These are phyloP conservation scores for Myiotriccus ornatus DNA, from an alignment of 2,797 vertebrate genomes.

Conservation along the genomic window DNA sequence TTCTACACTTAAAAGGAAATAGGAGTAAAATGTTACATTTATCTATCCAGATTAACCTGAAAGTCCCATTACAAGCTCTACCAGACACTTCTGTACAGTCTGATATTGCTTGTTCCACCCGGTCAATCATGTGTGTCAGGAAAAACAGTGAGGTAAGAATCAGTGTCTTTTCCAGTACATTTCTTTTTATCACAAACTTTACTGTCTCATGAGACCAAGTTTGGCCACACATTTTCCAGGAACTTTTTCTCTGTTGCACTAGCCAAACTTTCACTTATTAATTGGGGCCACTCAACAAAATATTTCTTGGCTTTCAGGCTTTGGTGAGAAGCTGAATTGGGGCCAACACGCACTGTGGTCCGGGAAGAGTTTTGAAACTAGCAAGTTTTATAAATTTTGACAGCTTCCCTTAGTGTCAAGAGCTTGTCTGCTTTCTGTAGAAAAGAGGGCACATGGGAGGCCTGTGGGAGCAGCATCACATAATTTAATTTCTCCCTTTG, in stretches of 20 bases:
- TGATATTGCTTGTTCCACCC: neutral
- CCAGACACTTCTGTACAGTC: neutral
- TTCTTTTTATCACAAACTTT: neutral
- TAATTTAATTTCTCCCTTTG: neutral
- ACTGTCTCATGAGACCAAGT: neutral
- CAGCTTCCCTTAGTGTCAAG: neutral
- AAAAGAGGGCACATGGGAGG: rapidly evolving
- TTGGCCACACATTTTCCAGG: neutral
- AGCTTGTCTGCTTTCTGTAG: neutral
- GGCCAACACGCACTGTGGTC: neutral
- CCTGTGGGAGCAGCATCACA: neutral
- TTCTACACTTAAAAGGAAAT: neutral
- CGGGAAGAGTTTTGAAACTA: neutral
- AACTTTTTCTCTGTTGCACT: neutral
- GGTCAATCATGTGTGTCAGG: neutral
- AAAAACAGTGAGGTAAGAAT: neutral
- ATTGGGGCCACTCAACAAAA: neutral
- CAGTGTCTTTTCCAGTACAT: neutral
- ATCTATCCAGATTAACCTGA: neutral
- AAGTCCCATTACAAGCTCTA: neutral
- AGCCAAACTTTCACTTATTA: neutral
- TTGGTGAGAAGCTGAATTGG: neutral
- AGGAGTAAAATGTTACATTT: neutral
- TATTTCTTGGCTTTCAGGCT: neutral
- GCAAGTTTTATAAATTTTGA: neutral